A percentile compares a stretch with the other conserved stretches of the same genome.
Evolutionary conservation across 2,113 vertebrate species (phyloP).

Genomic region (Falco punctatus): DNA sequence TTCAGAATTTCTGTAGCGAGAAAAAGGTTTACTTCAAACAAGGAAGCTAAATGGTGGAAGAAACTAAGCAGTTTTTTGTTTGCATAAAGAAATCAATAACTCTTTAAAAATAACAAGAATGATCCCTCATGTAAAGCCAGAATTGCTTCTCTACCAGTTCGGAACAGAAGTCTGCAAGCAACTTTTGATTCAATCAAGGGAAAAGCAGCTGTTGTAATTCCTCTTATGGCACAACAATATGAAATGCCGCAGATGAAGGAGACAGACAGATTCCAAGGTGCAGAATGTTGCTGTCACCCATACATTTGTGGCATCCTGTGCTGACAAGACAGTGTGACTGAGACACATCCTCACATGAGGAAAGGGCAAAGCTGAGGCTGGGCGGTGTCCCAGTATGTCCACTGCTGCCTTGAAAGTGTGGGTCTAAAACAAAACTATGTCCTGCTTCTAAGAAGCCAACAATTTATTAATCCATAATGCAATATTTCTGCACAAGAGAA

Average conservation of each 20-base stretch:
- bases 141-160: background rate
- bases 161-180: background rate
- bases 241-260: background rate
- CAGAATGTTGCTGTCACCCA: background rate
- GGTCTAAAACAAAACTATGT: background rate
- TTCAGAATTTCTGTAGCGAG: background rate
- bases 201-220: background rate
- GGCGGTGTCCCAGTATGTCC: background rate
- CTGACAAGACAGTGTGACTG: background rate
- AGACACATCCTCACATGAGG: background rate
- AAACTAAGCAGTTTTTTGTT: background rate
- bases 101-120: background rate
- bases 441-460: background rate
- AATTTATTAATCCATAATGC: background rate
- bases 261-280: background rate
- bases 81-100: background rate
- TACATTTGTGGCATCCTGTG: accelerated
- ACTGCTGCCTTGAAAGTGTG: background rate
- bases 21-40: background rate
- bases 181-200: background rate
- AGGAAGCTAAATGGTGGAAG: background rate
- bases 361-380: background rate
- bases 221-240: background rate
- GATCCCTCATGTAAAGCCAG: background rate
- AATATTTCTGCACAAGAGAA: background rate